Evolutionary conservation across 2,797 vertebrate species (phyloP), one percentile per base, ranked within the genome.

Genomic region (Clarias pachynema): DNA sequence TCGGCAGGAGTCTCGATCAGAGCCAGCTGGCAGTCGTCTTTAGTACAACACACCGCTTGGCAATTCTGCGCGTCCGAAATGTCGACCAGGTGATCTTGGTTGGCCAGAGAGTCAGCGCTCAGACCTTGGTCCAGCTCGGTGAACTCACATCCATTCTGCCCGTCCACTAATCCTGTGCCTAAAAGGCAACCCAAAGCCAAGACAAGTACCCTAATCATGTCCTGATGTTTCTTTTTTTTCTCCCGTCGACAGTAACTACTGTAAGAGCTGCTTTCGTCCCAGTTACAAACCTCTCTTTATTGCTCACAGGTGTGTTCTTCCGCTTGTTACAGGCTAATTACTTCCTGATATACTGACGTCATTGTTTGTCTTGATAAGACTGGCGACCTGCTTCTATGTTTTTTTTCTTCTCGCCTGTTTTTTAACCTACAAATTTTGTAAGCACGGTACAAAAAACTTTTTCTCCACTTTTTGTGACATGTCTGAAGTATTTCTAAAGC

Each of bases 11-110:
- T 53, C 3, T 83, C 86, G 1, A 93, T 34, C 85, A 91, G 0
- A 1, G 89, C 92, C 66, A 93, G 68, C 24, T 91, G 88, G 26
- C 94, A 95, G 56, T 53, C 69, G 12, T 81, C 1, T 0, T 20
- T 8, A 0, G 0, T 0, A 79, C 94, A 95, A 79, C 94, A 95
- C 1, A 68, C 62, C 0, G 31, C 1, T 34, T 15, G 62, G 73
- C 94, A 94, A 0, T 0, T 0, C 3, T 69, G 84, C 8, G 22
- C 26, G 57, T 88, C 79, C 2, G 66, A n/a, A 0, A 88, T 80
- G 1, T 82, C 40, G 2, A 0, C 0, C 2, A 9, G 7, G 53
- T 37, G 1, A 2, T 4, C 78, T 18, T n/a, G 1, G 3, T 37
- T 20, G 1, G 40, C 26, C 26, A 85, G 5, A 0, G 84, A 87